Evolutionary conservation across 2,888 invertebrate genomes (phyloP), one percentile per base, ranked within the genome.

Genomic region (Drepana falcataria): DNA sequence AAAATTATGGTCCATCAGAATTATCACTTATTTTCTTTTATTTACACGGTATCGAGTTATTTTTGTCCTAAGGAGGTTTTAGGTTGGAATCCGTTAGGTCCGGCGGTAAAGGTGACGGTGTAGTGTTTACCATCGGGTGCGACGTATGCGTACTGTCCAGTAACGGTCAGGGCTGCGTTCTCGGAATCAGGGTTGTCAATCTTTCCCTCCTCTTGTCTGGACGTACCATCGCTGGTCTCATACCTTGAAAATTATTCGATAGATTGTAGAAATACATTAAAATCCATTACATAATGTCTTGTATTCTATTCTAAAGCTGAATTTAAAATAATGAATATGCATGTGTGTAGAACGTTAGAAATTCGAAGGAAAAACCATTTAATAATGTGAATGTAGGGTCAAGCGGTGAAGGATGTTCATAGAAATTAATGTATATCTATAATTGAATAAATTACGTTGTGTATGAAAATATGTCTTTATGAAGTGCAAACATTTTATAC

Each of bases 181-280:
- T 94, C 94, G 0, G 90, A 84, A 34, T 92, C 87, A 54, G 94
- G 94, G 57, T 92, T 91, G 83, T 94, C 94, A 2, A 95, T 69
- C 60, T 92, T 92, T 35, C 93, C 94, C 69, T 93, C 91, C 73
- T 95, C 95, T 62, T 93, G 92, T 56, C 93, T 89, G 21, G 93
- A 92, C 53, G 93, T 93, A 51, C 94, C 94, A 62, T 94, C 94
- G 66, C 94, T 94, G 35, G 94, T 93, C 71, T 94, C 94, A 57
- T 92, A 94, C 37, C 94, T 92, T 84, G 65, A 63, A 37, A 37
- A 37, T 21, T 21, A 21, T 21, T 57, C 53, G 48, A 54, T 51
- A 51, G 47, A 49, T 35, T 21, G 47, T 21, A 21, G 21, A 21
- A 21, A 21, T 21, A 21, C 21, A 21, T 21, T 21, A 21, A 21